Conservation (phyloP, 2,888 invertebrate species). For the Pristionchus entomophagus region DNA sequence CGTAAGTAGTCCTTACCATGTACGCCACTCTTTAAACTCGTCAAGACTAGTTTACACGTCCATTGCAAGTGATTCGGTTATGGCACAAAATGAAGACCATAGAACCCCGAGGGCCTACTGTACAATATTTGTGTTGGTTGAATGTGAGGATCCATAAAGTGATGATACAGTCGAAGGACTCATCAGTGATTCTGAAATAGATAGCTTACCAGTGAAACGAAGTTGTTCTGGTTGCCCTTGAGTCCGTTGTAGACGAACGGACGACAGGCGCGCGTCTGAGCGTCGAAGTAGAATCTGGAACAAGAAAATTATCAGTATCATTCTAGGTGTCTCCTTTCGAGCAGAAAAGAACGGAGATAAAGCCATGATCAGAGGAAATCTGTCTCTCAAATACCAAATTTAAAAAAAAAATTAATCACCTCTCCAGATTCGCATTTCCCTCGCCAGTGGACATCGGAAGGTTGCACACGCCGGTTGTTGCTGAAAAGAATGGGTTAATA, state of each 20-base stretch:
- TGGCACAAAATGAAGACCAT: too few species aligned
- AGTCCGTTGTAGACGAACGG: slow-evolving; percentile 73
- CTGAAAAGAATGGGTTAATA: slow-evolving; percentile 54
- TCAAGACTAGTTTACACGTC: neutral
- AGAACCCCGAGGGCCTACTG: too few species aligned
- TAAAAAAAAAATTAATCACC: slow-evolving; percentile 41
- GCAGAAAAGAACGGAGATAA: neutral
- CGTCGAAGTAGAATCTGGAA: slow-evolving; percentile 68
- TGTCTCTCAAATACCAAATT: neutral
- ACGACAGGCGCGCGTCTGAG: slow-evolving; percentile 68
- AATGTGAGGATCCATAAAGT: neutral
- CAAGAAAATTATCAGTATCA: neutral
- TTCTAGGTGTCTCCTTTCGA: neutral
- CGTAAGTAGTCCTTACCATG: too few species aligned
- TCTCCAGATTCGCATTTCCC: slow-evolving; percentile 72
- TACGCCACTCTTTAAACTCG: too few species aligned
- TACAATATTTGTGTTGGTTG: too few species aligned
- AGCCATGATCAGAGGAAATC: neutral
- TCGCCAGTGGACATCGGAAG: slow-evolving; percentile 75
- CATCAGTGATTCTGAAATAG: too few species aligned
- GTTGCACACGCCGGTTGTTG: slow-evolving; percentile 71
- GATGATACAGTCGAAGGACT: neutral
- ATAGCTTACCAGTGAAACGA: slow-evolving; percentile 60
- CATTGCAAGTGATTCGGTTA: neutral
- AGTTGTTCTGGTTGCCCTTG: slow-evolving; percentile 76